phyloP scores from a whole-genome alignment of 2,888 invertebrate species.

The Erebia epiphron region DNA sequence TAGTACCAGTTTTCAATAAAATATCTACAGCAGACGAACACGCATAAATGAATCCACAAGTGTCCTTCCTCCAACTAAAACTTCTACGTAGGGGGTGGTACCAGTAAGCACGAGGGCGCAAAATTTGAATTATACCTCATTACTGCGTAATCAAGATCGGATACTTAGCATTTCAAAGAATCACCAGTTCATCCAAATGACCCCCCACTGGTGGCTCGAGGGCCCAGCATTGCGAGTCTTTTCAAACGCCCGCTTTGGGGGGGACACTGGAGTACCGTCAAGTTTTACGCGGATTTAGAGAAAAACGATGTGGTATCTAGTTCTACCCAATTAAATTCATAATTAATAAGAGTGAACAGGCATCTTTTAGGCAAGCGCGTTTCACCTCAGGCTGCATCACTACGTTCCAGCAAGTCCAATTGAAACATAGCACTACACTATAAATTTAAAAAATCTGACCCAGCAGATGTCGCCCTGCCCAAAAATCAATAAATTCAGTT shows the following conservation, averaged over 20 bases:
- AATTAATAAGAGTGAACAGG: too few relatives aligned
- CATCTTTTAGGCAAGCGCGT: too few relatives aligned
- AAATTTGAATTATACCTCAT: slow-evolving; percentile 34
- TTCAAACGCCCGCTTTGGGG: slow-evolving; percentile 42
- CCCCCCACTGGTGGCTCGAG: slow-evolving; percentile 30
- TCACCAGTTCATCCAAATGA: slow-evolving; percentile 34
- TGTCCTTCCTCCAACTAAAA: not conserved
- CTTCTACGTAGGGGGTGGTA: not conserved
- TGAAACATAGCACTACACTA: too few relatives aligned
- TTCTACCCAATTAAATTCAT: not conserved
- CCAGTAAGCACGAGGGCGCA: not conserved
- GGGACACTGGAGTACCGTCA: slow-evolving; percentile 43
- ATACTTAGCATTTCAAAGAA: slow-evolving; percentile 41
- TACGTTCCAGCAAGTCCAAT: too few relatives aligned
- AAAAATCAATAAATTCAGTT: too few relatives aligned
- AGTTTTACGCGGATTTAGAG: slow-evolving; percentile 32
- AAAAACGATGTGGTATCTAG: slow-evolving; percentile 24
- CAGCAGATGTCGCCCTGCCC: too few relatives aligned
- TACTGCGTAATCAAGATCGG: slow-evolving; percentile 37
- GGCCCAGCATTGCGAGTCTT: slow-evolving; percentile 34
- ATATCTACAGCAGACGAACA: not conserved
- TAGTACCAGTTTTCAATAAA: not conserved
- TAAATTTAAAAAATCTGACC: too few relatives aligned
- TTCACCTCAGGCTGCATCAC: too few relatives aligned
- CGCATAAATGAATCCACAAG: not conserved